Conservation (phyloP, 2,888 invertebrate genomes). For the Sarcophaga rosellei region DNA sequence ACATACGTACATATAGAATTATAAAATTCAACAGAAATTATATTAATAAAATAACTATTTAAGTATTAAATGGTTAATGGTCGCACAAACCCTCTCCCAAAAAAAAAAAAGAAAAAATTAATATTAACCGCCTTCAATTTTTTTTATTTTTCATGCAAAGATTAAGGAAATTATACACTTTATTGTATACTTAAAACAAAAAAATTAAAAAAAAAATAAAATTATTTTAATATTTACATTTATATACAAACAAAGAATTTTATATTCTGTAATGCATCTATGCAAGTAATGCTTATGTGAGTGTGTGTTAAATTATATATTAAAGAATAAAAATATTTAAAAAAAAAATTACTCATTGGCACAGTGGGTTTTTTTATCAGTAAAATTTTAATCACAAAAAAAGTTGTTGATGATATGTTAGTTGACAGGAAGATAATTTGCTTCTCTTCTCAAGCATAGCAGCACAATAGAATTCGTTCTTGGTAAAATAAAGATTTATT, state of each 20-base stretch:
- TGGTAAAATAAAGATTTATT: no score
- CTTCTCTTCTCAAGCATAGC: no score
- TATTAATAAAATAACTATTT: constrained; percentile 50
- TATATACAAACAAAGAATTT: constrained; percentile 25
- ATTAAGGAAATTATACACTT: constrained; percentile 33
- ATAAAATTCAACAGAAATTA: constrained; percentile 25
- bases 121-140: constrained; percentile 2
- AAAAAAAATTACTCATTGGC: background rate
- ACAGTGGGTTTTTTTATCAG: background rate
- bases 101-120: background rate
- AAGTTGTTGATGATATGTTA: no score
- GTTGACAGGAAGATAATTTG: no score
- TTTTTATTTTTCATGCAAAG: constrained; percentile 1
- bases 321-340: constrained; percentile 38
- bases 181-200: constrained; percentile 28
- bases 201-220: background rate
- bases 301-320: constrained; percentile 56
- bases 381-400: no score
- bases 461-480: no score
- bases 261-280: constrained; percentile 18
- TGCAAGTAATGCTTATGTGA: constrained; percentile 57
- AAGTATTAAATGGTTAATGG: constrained; percentile 61
- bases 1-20: constrained; percentile 3
- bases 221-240: constrained; percentile 32
- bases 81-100: constrained; percentile 32